Conservation (phyloP, 2,113 vertebrate species). For the Syngnathoides biaculeatus region DNA sequence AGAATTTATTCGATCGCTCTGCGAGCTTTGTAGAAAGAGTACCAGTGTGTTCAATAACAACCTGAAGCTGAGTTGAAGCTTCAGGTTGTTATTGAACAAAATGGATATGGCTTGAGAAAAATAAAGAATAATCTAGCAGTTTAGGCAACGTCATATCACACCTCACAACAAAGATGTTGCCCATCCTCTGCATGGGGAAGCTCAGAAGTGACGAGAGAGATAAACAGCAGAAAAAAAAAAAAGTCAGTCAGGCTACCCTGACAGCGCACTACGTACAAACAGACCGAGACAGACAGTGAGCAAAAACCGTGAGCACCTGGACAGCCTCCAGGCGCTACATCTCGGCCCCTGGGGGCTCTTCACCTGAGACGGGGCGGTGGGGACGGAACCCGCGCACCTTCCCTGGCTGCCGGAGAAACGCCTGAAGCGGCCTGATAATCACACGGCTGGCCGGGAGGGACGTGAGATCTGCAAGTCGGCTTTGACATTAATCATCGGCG, state of each 20-base stretch:
- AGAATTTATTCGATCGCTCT: slow-evolving; percentile 55
- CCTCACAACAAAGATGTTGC: slow-evolving; percentile 23
- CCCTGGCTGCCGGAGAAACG: slow-evolving; percentile 47
- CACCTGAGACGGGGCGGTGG: slow-evolving; percentile 63
- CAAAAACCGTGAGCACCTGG: slow-evolving; percentile 72
- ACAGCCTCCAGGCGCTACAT: slow-evolving; percentile 67
- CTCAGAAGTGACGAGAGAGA: slow-evolving; percentile 22
- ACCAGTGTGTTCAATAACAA: not conserved
- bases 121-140: not conserved
- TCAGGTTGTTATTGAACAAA: not conserved
- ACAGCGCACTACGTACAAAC: slow-evolving; percentile 37
- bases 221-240: slow-evolving; percentile 10
- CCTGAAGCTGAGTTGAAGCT: slow-evolving; percentile 7
- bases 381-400: slow-evolving; percentile 29
- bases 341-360: slow-evolving; percentile 63
- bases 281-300: slow-evolving; percentile 54
- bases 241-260: slow-evolving; percentile 46
- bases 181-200: slow-evolving; percentile 18
- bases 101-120: not conserved
- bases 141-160: slow-evolving; percentile 28
- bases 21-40: slow-evolving; percentile 22
- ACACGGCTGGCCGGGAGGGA: slow-evolving; percentile 63
- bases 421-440: slow-evolving; percentile 60
- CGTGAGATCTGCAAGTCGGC: slow-evolving; percentile 57
- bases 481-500: slow-evolving; percentile 70